Percentiles rank a stretch among this genome's conserved stretches.
Conservation (phyloP, 2,797 vertebrate species). For the Gymnothorax reevesii region DNA sequence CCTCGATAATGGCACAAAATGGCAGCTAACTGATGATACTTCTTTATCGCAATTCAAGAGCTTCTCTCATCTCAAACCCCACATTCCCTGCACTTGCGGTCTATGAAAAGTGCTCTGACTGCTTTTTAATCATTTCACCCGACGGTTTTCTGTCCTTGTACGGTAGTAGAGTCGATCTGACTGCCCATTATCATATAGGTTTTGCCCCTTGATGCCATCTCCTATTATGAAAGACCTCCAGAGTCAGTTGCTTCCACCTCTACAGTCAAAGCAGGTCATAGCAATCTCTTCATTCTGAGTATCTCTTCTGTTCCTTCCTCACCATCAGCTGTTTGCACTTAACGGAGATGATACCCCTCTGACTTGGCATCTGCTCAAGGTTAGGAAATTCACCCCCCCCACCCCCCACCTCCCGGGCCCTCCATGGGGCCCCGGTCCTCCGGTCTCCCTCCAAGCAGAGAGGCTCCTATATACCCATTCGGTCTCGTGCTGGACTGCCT, state of each 20-base stretch:
- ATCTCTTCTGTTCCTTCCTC: neutral
- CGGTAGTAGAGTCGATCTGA: neutral
- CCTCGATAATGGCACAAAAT: constrained; percentile 26
- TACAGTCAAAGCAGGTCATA: neutral
- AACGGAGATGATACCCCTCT: neutral
- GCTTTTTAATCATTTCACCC: constrained; percentile 35
- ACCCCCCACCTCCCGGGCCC: neutral
- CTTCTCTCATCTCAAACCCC: neutral
- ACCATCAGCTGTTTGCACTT: neutral
- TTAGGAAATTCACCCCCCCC: neutral
- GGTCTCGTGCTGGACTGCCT: constrained; percentile 5
- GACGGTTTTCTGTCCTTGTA: constrained; percentile 24
- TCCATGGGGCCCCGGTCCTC: neutral
- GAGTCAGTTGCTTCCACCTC: neutral
- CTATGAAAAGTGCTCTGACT: constrained; percentile 19
- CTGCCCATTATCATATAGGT: constrained; percentile 17
- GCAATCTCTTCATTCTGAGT: neutral
- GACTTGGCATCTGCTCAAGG: constrained; percentile 10
- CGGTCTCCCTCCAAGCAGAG: neutral
- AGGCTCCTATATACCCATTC: neutral
- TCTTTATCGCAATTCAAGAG: constrained; percentile 29
- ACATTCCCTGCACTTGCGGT: neutral
- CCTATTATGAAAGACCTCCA: neutral
- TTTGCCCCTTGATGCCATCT: neutral
- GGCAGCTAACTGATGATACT: constrained; percentile 19